phyloP scores from a whole-genome alignment of 2,113 vertebrate genomes.

The Aphyosemion australe region DNA sequence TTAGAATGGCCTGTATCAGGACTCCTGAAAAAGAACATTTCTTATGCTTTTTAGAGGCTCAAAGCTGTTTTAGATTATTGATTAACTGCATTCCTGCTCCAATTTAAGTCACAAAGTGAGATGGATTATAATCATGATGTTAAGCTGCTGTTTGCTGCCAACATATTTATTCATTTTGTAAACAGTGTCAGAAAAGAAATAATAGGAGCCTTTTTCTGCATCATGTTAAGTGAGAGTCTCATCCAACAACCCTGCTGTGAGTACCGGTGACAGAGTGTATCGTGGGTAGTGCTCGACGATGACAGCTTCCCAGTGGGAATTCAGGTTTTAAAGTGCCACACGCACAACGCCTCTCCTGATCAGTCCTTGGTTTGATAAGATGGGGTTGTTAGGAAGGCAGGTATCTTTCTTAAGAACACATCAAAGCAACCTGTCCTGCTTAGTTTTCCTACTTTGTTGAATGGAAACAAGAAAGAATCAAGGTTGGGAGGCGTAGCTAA shows the following conservation, averaged over 20 bases:
- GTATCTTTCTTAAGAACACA: slow-evolving; percentile 72
- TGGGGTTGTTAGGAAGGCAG: slow-evolving; percentile 60
- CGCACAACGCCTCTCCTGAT: slow-evolving; percentile 55
- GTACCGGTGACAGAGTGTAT: slow-evolving; percentile 35
- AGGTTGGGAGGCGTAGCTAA: slow-evolving; percentile 53
- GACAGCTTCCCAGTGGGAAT: slow-evolving; percentile 50
- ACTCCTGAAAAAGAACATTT: no score
- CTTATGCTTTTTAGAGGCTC: no score
- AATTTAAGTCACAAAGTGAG: background rate
- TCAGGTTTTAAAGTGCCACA: slow-evolving; percentile 41
- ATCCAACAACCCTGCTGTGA: slow-evolving; percentile 1
- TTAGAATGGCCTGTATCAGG: no score
- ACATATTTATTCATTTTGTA: background rate
- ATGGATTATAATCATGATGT: background rate
- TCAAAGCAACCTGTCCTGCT: slow-evolving; percentile 62
- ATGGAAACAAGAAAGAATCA: slow-evolving; percentile 56
- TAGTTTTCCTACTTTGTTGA: slow-evolving; percentile 45
- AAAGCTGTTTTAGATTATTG: no score
- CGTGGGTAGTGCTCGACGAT: slow-evolving; percentile 24
- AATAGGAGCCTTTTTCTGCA: background rate
- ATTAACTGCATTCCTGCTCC: no score
- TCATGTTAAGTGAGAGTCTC: slow-evolving; percentile 8
- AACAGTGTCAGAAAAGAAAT: background rate
- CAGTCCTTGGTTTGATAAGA: slow-evolving; percentile 48
- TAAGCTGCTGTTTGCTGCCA: background rate